A percentile compares a stretch with the other conserved stretches of the same genome.
Conservation (phyloP, 2,797 vertebrate species). For the Cossypha caffra region DNA sequence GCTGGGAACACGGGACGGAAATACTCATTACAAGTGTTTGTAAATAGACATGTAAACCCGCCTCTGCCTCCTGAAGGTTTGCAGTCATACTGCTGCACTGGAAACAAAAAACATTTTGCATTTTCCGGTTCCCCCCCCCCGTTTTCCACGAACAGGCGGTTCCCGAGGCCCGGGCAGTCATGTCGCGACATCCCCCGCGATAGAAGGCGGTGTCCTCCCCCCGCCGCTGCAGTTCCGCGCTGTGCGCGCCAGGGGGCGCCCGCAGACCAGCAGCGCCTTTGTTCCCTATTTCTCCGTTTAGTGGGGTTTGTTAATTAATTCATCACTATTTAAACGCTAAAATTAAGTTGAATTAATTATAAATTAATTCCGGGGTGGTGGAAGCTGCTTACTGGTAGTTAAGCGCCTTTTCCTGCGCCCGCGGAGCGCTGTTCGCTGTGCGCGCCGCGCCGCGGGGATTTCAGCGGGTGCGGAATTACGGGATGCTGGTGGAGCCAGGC, state of each 20-base stretch:
- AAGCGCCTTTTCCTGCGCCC: not conserved
- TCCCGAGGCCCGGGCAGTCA: not conserved
- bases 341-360: not conserved
- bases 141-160: fast-evolving
- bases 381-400: not conserved
- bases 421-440: fast-evolving
- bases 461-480: not conserved
- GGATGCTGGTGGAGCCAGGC: not conserved
- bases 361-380: not conserved
- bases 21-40: not conserved
- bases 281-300: not conserved
- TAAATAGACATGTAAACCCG: not conserved
- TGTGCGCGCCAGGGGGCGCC: not conserved
- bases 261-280: not conserved
- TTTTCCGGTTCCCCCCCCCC: fast-evolving
- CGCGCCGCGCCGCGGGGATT: not conserved
- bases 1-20: fast-evolving
- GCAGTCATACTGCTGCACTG: not conserved
- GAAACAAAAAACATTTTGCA: too few relatives aligned
- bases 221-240: not conserved
- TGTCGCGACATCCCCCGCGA: not conserved
- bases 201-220: not conserved
- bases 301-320: not conserved
- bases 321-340: fast-evolving
- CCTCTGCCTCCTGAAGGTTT: not conserved